A percentile compares a stretch with the other conserved stretches of the same genome.
Evolutionary conservation across 2,888 invertebrate species (phyloP).

Genomic region (Lacanobia wlatinum): DNA sequence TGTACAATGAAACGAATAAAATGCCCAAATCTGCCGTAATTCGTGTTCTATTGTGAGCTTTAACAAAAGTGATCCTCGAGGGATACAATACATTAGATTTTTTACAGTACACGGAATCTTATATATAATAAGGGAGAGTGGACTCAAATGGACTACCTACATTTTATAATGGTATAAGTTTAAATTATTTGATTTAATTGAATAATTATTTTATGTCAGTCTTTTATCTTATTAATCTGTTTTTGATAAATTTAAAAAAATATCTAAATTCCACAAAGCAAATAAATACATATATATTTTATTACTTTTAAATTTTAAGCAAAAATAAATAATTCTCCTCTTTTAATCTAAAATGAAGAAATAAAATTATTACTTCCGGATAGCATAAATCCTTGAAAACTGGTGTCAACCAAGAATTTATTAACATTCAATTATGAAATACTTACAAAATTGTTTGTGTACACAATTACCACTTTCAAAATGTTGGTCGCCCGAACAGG

Average conservation of each 20-base stretch:
- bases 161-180: not conserved
- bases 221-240: too few species aligned
- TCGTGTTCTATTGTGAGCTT: constrained; percentile 12
- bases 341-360: too few species aligned
- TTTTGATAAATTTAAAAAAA: too few species aligned
- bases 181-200: too few species aligned
- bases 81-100: not conserved
- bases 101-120: not conserved
- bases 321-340: too few species aligned
- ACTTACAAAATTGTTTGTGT: not conserved
- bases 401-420: not conserved
- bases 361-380: too few species aligned
- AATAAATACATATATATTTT: too few species aligned
- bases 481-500: constrained; percentile 60
- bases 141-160: not conserved
- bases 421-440: not conserved
- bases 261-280: too few species aligned
- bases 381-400: not conserved
- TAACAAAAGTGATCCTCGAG: constrained; percentile 17
- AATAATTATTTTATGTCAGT: too few species aligned
- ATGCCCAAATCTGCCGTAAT: constrained; percentile 1
- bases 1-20: constrained; percentile 7
- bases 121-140: constrained; percentile 6
- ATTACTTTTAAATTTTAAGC: not conserved
- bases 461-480: constrained; percentile 18